These are phyloP conservation scores for Eremobia ochroleuca DNA, from an alignment of 2,888 invertebrate species.

Conservation along the genomic window DNA sequence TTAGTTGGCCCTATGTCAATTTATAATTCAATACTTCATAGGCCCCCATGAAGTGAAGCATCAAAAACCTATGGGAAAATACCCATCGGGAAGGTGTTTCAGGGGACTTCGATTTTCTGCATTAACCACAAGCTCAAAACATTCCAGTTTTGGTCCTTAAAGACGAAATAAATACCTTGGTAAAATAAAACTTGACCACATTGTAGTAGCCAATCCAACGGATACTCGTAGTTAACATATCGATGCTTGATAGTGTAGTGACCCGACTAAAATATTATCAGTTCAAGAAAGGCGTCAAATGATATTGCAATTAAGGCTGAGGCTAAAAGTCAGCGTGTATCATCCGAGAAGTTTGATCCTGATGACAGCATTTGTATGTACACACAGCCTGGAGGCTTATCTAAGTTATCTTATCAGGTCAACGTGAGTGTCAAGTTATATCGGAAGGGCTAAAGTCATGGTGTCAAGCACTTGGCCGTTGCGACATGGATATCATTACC, in stretches of 20 bases:
- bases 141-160: neutral
- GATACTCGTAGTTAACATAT: too few relatives aligned
- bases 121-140: neutral
- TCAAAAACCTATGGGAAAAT: too few relatives aligned
- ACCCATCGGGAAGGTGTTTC: neutral
- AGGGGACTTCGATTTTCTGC: neutral
- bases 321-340: conserved; percentile 3
- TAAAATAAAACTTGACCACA: neutral
- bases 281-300: conserved; percentile 10
- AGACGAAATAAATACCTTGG: neutral
- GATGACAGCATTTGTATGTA: neutral
- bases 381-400: conserved; percentile 4
- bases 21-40: neutral
- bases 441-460: conserved; percentile 20
- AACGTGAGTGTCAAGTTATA: neutral
- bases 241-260: neutral
- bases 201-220: neutral
- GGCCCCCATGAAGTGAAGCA: too few relatives aligned
- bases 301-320: neutral
- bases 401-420: conserved; percentile 25
- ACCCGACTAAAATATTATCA: neutral
- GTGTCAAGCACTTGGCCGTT: neutral
- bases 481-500: neutral
- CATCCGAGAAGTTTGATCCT: neutral
- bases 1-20: neutral